Evolutionary conservation across 2,888 invertebrate genomes (phyloP).

Genomic region (Aspidiotus rigidus): DNA sequence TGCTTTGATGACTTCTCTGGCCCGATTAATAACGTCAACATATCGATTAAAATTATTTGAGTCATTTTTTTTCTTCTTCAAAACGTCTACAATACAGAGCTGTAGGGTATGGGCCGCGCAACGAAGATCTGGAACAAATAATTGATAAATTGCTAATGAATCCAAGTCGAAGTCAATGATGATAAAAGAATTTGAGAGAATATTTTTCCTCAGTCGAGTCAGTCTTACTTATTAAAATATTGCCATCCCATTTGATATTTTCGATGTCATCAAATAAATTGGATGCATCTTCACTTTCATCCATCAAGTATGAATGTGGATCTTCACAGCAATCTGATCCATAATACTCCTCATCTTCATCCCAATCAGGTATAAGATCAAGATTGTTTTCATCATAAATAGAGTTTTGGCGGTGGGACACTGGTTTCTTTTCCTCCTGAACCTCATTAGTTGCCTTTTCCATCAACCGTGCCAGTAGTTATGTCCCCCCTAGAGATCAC

Average conservation of each 20-base stretch:
- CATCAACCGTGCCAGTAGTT: no score
- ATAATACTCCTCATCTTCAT: neutral
- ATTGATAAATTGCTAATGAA: no score
- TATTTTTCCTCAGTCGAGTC: neutral
- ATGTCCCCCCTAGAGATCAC: no score
- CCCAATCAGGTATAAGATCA: no score
- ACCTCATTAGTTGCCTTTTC: no score
- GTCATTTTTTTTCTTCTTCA: neutral
- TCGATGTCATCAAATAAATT: neutral
- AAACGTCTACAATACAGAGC: neutral
- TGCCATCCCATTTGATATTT: neutral
- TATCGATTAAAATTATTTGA: neutral
- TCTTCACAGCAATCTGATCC: neutral
- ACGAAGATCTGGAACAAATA: constrained; percentile 1
- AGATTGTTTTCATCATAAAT: no score
- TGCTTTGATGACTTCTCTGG: neutral
- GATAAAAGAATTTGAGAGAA: no score
- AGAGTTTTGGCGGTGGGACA: no score
- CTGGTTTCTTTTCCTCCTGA: no score
- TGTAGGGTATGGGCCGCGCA: constrained; percentile 7
- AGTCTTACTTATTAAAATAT: neutral
- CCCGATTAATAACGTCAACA: neutral
- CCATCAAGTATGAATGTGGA: neutral
- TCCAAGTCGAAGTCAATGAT: no score
- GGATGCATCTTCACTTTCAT: neutral